Evolutionary conservation across 2,888 invertebrate species (phyloP).

Genomic region (Nezara viridula): DNA sequence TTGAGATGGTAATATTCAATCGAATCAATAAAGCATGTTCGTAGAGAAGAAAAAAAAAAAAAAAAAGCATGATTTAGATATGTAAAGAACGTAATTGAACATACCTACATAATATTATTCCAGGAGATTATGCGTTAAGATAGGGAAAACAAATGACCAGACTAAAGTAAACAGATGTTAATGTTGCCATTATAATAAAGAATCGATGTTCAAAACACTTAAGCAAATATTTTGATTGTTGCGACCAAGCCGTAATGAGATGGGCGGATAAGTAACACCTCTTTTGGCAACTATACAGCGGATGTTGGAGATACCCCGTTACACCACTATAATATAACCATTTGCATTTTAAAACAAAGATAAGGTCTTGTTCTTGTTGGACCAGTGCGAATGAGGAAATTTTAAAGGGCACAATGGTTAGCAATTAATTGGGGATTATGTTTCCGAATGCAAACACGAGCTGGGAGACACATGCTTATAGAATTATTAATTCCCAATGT

Average conservation of each 20-base stretch:
- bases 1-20: neutral
- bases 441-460: neutral
- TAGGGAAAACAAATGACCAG: neutral
- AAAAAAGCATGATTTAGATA: neutral
- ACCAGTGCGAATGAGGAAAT: neutral
- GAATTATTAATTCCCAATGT: neutral
- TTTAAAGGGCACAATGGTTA: neutral
- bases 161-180: conserved; percentile 31
- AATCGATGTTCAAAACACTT: neutral
- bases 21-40: neutral
- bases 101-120: neutral
- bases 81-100: neutral
- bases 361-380: neutral
- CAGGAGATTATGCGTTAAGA: neutral
- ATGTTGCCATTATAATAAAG: neutral
- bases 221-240: neutral
- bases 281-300: neutral
- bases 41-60: neutral
- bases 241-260: neutral
- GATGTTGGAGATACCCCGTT: conserved; percentile 10
- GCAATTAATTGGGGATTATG: neutral
- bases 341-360: conserved; percentile 41
- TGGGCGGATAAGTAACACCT: neutral
- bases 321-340: neutral
- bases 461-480: neutral